Evolutionary conservation across 2,797 vertebrate genomes (phyloP), one percentile per base, ranked within the genome.

Genomic region (Astyanax mexicanus): DNA sequence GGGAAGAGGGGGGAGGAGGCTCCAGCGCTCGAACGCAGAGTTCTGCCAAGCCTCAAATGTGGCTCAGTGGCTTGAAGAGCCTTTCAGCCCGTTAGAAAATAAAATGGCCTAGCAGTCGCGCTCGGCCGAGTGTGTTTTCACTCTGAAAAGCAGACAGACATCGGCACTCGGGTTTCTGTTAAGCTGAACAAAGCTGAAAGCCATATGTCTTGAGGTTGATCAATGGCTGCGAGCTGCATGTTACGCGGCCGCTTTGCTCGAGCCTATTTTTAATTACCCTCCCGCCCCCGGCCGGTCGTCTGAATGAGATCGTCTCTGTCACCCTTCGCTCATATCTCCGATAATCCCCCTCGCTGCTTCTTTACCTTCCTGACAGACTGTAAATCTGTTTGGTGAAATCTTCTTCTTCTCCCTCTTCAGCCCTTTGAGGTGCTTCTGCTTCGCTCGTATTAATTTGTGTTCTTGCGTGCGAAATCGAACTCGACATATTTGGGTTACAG

Each of bases 401-500:
- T 69, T 73, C 58, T 9, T 49, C n/a, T n/a, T n/a, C n/a, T n/a
- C n/a, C n/a, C n/a, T n/a, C n/a, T 42, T 64, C 54, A 25, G 64
- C 62, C 57, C 44, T 57, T 49, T 58, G 29, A 55, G 52, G 27
- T 21, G 49, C 45, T 55, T n/a, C 74, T 47, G 6, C 60, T 49
- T 23, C 32, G 61, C 54, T 72, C 54, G 42, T 42, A 64, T 81
- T 75, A 27, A 62, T 78, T 75, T 66, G 74, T 71, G 61, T 72
- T 37, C 38, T 75, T 71, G 67, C 57, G 61, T 75, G 71, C 58
- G 27, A 55, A 77, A 79, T 74, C 38, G 21, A 23, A 49, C 3
- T 8, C 29, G 77, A 77, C 74, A 15, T 74, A 71, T 74, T 61
- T 77, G 52, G 78, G 70, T 78, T 80, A 80, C 65, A n/a, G 70